Evolutionary conservation across 2,113 vertebrate genomes (phyloP).

Genomic region (Notothenia coriiceps): DNA sequence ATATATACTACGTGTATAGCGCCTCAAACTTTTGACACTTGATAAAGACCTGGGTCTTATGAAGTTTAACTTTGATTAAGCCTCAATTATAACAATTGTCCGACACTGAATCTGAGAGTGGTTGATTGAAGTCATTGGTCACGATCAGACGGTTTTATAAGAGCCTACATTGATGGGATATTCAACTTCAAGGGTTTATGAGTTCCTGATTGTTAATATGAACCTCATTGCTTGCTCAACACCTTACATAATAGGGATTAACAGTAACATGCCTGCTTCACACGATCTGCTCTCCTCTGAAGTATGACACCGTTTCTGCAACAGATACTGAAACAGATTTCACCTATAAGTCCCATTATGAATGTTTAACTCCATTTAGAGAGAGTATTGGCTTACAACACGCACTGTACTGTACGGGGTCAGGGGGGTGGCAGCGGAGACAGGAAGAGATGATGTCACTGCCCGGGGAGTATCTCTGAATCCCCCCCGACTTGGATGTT

Average conservation of each 20-base stretch:
- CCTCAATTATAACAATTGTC: no score
- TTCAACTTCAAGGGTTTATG: slow-evolving; percentile 29
- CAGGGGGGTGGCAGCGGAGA: slow-evolving; percentile 60
- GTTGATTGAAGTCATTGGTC: neutral
- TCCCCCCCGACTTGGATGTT: slow-evolving; percentile 67
- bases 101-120: neutral
- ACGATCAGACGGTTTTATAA: neutral
- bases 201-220: slow-evolving; percentile 34
- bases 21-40: neutral
- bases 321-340: slow-evolving; percentile 55
- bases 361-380: slow-evolving; percentile 61
- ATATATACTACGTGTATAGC: no score
- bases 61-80: neutral
- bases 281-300: neutral
- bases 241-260: slow-evolving; percentile 37
- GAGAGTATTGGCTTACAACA: slow-evolving; percentile 64
- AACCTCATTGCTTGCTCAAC: slow-evolving; percentile 45
- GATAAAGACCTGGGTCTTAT: neutral
- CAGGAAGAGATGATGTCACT: slow-evolving; percentile 75
- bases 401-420: slow-evolving; percentile 47
- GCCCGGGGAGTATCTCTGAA: slow-evolving; percentile 69
- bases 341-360: slow-evolving; percentile 34
- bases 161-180: neutral
- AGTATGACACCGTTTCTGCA: slow-evolving; percentile 42
- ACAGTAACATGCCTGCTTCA: slow-evolving; percentile 24